Conservation (phyloP, 2,113 vertebrate species). For the Otus sunia region DNA sequence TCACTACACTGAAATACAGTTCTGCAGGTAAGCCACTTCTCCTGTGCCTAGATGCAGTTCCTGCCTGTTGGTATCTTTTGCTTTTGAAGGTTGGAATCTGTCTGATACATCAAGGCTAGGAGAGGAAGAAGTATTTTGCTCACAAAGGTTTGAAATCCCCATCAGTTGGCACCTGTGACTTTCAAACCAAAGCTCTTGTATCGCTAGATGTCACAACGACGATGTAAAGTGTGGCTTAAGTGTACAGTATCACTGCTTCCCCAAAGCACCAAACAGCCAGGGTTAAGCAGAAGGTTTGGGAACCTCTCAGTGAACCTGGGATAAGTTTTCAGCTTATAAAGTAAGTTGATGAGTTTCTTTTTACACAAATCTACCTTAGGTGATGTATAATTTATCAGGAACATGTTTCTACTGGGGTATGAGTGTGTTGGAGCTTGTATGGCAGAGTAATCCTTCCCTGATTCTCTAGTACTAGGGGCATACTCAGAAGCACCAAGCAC, state of each 20-base stretch:
- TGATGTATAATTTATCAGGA: neutral
- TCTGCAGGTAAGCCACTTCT: neutral
- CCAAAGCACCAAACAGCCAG: neutral
- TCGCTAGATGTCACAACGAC: neutral
- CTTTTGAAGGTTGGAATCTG: constrained; percentile 25
- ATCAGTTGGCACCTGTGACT: neutral
- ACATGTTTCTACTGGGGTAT: neutral
- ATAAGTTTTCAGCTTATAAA: neutral
- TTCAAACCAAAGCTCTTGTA: constrained; percentile 4
- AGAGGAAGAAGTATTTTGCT: constrained; percentile 3
- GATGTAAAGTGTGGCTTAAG: neutral
- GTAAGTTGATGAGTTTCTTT: neutral
- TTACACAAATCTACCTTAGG: neutral
- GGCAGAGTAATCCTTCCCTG: neutral
- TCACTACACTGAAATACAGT: neutral
- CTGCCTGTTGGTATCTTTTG: neutral
- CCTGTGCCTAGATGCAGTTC: neutral
- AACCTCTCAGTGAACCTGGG: neutral
- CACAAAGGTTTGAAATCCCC: constrained; percentile 13
- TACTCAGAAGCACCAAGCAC: neutral
- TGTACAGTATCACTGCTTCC: neutral
- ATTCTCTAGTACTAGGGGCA: neutral
- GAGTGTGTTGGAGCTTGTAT: neutral
- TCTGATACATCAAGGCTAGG: neutral
- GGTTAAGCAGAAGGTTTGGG: neutral